Evolutionary conservation across 2,797 vertebrate genomes (phyloP).

Genomic region (Enteromius treurensis): DNA sequence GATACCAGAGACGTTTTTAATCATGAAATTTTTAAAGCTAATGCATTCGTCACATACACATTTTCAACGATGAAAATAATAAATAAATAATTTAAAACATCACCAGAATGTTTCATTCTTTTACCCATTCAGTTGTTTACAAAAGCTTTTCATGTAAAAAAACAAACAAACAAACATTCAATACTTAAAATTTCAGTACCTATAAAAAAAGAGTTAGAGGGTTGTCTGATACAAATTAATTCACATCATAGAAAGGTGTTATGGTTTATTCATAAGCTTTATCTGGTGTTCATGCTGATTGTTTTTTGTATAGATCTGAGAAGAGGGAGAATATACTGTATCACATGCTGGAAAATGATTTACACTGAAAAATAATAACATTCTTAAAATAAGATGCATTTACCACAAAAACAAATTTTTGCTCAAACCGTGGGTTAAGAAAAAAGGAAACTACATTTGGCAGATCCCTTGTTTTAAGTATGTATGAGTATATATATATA

Average conservation of each 20-base stretch:
- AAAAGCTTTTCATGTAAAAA: constrained; percentile 54
- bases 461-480: background rate
- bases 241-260: constrained; percentile 39
- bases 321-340: background rate
- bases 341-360: constrained; percentile 6
- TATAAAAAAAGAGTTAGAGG: constrained; percentile 59
- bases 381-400: background rate
- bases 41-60: constrained; percentile 58
- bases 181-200: constrained; percentile 51
- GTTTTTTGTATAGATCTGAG: background rate
- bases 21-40: constrained; percentile 60
- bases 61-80: constrained; percentile 62
- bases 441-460: no score
- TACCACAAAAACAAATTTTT: background rate
- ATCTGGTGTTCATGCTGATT: constrained; percentile 29
- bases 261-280: background rate
- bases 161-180: constrained; percentile 45
- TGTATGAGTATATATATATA: no score
- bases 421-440: background rate
- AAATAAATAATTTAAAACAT: constrained; percentile 60
- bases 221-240: constrained; percentile 34
- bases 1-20: constrained; percentile 59
- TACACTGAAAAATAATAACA: background rate
- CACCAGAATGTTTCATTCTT: constrained; percentile 50
- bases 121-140: constrained; percentile 57